Conservation (phyloP, 2,113 vertebrate species). For the Hippopotamus amphibius region DNA sequence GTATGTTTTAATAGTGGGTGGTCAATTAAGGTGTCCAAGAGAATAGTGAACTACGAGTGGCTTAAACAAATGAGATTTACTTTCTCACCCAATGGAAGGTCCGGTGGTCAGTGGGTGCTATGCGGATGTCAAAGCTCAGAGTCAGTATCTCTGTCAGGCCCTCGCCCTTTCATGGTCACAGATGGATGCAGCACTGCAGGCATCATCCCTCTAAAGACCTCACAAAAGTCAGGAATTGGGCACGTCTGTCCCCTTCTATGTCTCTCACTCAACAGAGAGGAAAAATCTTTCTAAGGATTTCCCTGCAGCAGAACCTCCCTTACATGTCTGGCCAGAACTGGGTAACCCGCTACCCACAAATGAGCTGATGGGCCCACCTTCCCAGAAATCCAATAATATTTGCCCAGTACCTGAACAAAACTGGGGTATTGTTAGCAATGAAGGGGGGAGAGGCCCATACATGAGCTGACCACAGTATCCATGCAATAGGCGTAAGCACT, state of each 20-base stretch:
- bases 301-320: background rate
- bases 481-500: background rate
- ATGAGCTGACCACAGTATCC: background rate
- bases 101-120: background rate
- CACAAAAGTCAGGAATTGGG: background rate
- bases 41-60: background rate
- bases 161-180: background rate
- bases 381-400: background rate
- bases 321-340: background rate
- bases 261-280: background rate
- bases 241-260: background rate
- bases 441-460: background rate
- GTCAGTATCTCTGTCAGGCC: background rate
- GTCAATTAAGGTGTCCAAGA: background rate
- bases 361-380: background rate
- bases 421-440: background rate
- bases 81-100: background rate
- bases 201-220: background rate
- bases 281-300: background rate
- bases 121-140: background rate
- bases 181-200: background rate
- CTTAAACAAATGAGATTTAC: background rate
- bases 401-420: background rate
- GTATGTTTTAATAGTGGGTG: background rate
- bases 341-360: background rate